These are phyloP conservation scores for Drosophila sordidula DNA, from an alignment of 2,888 invertebrate genomes.

Conservation along the genomic window DNA sequence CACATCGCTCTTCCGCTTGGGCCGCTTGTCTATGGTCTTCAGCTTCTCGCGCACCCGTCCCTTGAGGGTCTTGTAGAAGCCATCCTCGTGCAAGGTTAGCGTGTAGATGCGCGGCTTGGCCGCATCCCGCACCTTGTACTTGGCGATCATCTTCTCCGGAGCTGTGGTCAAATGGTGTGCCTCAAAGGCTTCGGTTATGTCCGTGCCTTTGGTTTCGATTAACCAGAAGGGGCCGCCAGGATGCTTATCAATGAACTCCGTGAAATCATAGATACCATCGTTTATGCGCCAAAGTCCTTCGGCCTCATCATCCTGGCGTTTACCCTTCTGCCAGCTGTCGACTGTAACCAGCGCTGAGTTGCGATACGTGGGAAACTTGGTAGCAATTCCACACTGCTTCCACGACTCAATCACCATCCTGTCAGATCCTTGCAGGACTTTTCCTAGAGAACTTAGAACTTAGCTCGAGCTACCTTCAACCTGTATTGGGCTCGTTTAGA, in stretches of 20 bases:
- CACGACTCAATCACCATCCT: slow-evolving; percentile 77
- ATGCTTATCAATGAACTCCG: slow-evolving; percentile 91
- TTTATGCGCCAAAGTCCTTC: slow-evolving; percentile 92
- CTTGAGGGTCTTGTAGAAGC: slow-evolving; percentile 91
- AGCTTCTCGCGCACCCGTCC: slow-evolving; percentile 86
- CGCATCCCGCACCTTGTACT: slow-evolving; percentile 89
- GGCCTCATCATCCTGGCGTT: slow-evolving; percentile 89
- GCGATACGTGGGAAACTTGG: slow-evolving; percentile 84
- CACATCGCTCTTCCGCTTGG: slow-evolving; percentile 82
- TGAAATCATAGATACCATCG: slow-evolving; percentile 93
- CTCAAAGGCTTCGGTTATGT: slow-evolving; percentile 93
- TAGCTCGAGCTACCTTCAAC: slow-evolving; percentile 1
- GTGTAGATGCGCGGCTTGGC: slow-evolving; percentile 88
- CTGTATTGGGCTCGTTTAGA: slow-evolving; percentile 14
- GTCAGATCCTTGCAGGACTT: background rate
- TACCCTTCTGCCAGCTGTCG: slow-evolving; percentile 88
- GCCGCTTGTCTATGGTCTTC: slow-evolving; percentile 86
- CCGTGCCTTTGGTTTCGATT: slow-evolving; percentile 89
- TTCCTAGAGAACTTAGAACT: slow-evolving; percentile 11
- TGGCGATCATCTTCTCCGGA: slow-evolving; percentile 87
- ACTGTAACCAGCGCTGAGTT: slow-evolving; percentile 77
- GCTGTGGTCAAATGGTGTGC: slow-evolving; percentile 88
- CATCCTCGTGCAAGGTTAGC: slow-evolving; percentile 90
- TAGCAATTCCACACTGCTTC: slow-evolving; percentile 82
- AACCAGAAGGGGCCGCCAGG: slow-evolving; percentile 95